phyloP scores from a whole-genome alignment of 2,113 vertebrate genomes.

The Thymallus thymallus region DNA sequence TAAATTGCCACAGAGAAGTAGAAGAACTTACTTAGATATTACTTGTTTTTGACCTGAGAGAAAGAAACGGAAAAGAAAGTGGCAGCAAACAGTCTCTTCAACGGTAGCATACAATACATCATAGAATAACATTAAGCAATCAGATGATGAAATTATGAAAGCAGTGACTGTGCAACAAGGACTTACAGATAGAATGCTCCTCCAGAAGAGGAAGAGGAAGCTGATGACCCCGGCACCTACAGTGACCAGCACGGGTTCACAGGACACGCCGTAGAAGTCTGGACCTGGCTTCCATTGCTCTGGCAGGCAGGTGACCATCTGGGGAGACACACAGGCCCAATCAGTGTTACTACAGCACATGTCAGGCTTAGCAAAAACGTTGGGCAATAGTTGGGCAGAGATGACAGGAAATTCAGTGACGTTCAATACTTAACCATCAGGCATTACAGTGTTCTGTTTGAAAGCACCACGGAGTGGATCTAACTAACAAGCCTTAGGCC shows the following conservation, averaged over 20 bases:
- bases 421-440: too few relatives aligned
- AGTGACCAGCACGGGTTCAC: constrained; percentile 84
- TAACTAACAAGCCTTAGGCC: too few relatives aligned
- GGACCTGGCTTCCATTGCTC: constrained; percentile 87
- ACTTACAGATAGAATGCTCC: constrained; percentile 87
- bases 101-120: neutral
- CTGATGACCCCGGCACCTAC: constrained; percentile 81
- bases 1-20: neutral
- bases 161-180: too few relatives aligned
- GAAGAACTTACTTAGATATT: constrained; percentile 85
- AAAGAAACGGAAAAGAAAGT: constrained; percentile 7
- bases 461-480: too few relatives aligned
- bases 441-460: too few relatives aligned
- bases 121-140: neutral
- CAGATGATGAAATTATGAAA: neutral
- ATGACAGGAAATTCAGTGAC: too few relatives aligned
- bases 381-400: too few relatives aligned
- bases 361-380: too few relatives aligned
- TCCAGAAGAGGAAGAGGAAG: constrained; percentile 86
- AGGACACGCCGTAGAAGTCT: constrained; percentile 86
- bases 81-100: neutral
- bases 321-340: constrained; percentile 29
- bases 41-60: constrained; percentile 85
- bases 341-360: too few relatives aligned
- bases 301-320: constrained; percentile 84